Percentiles rank a stretch among this genome's conserved stretches.
Conservation (phyloP, 2,113 vertebrate genomes). For the Atherinomorus stipes region DNA sequence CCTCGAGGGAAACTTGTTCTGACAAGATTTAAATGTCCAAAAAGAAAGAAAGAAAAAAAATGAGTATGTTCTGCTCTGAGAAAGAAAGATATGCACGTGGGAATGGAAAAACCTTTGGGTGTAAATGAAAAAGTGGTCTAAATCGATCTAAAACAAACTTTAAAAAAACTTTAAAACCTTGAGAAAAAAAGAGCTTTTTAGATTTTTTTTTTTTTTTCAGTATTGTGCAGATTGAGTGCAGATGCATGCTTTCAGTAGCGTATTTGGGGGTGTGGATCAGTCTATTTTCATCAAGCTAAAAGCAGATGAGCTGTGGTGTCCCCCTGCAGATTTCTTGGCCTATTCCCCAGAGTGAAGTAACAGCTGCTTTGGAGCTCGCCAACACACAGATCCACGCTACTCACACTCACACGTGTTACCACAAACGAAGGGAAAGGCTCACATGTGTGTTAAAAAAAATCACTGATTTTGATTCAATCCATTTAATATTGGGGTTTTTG, state of each 20-base stretch:
- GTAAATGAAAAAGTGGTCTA: background rate
- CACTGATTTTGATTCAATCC: background rate
- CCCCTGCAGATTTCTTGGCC: slow-evolving; percentile 36
- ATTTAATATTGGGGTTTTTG: background rate
- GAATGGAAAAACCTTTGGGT: background rate
- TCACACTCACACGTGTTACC: slow-evolving; percentile 31
- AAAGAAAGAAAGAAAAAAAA: background rate
- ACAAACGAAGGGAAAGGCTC: background rate
- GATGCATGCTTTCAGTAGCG: background rate
- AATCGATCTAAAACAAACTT: background rate
- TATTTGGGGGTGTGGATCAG: slow-evolving; percentile 16
- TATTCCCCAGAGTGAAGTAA: slow-evolving; percentile 50
- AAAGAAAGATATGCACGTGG: too few relatives aligned
- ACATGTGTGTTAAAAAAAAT: background rate
- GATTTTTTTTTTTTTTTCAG: background rate
- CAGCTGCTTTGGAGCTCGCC: slow-evolving; percentile 68
- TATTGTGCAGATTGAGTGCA: slow-evolving; percentile 9
- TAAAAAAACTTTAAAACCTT: background rate
- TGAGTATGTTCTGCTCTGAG: too few relatives aligned
- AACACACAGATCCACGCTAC: slow-evolving; percentile 23
- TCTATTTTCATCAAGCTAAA: slow-evolving; percentile 49
- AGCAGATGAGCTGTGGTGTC: slow-evolving; percentile 20
- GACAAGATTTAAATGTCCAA: background rate
- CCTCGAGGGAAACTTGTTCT: background rate
- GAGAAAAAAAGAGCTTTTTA: background rate